Conservation (phyloP, 2,888 invertebrate species). For the Lasioglossum oenotherae region DNA sequence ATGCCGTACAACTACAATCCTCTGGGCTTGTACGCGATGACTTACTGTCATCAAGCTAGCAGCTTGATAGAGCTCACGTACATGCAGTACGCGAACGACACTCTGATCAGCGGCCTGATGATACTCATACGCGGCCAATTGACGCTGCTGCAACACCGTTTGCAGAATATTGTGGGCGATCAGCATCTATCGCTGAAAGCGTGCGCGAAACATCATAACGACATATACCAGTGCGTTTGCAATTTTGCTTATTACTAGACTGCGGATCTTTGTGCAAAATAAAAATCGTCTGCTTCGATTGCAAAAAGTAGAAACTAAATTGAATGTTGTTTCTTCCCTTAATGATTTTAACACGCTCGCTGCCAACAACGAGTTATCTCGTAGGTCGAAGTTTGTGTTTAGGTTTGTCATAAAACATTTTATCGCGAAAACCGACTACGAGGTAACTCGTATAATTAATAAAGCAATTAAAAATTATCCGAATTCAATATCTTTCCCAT, state of each 20-base stretch:
- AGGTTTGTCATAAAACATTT: no score
- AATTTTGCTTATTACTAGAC: neutral
- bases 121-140: neutral
- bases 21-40: neutral
- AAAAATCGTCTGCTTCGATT: no score
- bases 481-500: no score
- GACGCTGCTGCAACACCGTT: neutral
- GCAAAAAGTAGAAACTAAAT: no score
- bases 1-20: neutral
- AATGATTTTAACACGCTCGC: no score
- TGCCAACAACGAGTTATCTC: no score
- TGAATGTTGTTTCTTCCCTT: no score
- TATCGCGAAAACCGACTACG: no score
- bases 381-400: no score
- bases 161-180: neutral
- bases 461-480: no score
- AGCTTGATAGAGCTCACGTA: neutral
- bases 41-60: neutral
- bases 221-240: neutral
- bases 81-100: neutral
- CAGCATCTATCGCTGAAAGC: neutral
- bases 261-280: no score
- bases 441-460: no score
- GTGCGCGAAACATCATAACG: neutral
- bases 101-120: neutral